Evolutionary conservation across 2,888 invertebrate species (phyloP).

Genomic region (Mactromeris polynyma): DNA sequence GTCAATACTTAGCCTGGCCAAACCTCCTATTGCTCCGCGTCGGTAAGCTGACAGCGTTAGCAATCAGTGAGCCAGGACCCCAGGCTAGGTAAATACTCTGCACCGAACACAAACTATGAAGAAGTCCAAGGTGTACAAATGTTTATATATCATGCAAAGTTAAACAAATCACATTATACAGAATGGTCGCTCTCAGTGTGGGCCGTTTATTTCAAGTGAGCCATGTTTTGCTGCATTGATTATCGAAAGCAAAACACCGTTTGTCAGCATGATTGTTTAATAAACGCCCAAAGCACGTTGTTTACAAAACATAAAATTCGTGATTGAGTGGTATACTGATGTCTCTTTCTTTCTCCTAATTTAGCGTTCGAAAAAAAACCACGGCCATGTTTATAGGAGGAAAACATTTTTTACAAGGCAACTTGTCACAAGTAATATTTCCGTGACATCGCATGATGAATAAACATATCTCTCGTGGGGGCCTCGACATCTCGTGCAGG

Average conservation of each 20-base stretch:
- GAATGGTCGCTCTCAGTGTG: no score
- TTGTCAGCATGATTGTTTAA: background rate
- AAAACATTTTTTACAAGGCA: background rate
- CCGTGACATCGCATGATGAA: constrained; percentile 44
- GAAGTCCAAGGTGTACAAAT: no score
- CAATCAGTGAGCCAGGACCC: no score
- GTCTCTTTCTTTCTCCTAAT: background rate
- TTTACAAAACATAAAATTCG: background rate
- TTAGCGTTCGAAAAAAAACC: background rate
- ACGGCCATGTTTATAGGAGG: background rate
- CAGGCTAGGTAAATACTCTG: no score
- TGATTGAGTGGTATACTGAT: background rate
- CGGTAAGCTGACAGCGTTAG: no score
- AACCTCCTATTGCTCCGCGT: no score
- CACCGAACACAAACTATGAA: no score
- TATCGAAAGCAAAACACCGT: background rate
- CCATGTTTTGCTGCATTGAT: no score
- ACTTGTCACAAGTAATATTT: constrained; percentile 53
- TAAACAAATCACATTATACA: no score
- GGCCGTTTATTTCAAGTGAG: no score
- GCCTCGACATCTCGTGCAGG: constrained; percentile 19
- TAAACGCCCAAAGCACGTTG: background rate
- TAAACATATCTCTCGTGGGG: constrained; percentile 52
- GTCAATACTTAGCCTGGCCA: no score
- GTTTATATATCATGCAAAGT: no score